phyloP scores from a whole-genome alignment of 2,888 invertebrate species.

The Cybosia mesomella region DNA sequence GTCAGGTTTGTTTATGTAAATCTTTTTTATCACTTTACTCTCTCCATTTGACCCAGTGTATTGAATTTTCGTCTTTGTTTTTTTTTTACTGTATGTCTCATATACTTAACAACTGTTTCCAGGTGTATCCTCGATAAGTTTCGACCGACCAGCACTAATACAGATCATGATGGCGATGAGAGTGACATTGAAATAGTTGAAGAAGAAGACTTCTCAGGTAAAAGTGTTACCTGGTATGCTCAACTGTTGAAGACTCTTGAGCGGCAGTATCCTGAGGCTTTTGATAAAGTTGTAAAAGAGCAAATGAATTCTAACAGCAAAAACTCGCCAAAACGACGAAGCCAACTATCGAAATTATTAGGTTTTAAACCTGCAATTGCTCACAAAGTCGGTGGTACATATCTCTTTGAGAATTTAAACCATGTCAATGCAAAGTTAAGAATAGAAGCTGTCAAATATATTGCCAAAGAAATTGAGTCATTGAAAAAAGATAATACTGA shows the following conservation, averaged over 20 bases:
- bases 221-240: constrained; percentile 84
- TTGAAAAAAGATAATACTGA: constrained; percentile 85
- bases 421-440: constrained; percentile 90
- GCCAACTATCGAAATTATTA: constrained; percentile 77
- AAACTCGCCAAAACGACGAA: constrained; percentile 60
- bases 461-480: constrained; percentile 85
- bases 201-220: constrained; percentile 68
- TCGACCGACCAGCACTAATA: constrained; percentile 45
- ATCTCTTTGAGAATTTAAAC: constrained; percentile 90
- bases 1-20: no score
- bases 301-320: constrained; percentile 77
- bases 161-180: constrained; percentile 60
- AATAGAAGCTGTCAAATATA: constrained; percentile 88
- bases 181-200: constrained; percentile 83
- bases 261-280: constrained; percentile 90
- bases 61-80: neutral
- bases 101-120: constrained; percentile 41
- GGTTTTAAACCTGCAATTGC: constrained; percentile 86
- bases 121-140: constrained; percentile 83
- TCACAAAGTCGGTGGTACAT: constrained; percentile 82
- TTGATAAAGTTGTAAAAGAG: constrained; percentile 89
- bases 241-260: constrained; percentile 88
- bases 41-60: neutral
- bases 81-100: neutral
- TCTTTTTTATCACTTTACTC: no score